Percentiles rank a stretch among this genome's conserved stretches.
Conservation (phyloP, 2,888 invertebrate genomes). For the Drosophila pseudotalamancana region DNA sequence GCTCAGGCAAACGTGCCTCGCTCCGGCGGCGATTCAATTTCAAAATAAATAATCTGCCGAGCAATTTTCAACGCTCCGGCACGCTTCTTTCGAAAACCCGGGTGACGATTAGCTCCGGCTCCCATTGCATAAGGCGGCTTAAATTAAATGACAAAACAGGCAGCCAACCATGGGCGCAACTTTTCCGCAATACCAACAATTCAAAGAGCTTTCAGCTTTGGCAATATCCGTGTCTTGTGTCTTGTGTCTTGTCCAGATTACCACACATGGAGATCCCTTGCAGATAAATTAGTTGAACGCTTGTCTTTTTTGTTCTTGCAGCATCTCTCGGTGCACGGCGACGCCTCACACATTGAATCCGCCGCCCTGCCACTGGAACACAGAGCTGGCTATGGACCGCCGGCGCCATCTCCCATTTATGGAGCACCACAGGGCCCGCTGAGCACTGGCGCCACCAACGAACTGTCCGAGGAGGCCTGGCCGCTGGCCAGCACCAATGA, state of each 20-base stretch:
- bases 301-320: conserved; percentile 82
- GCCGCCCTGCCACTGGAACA: conserved; percentile 92
- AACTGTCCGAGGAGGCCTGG: conserved; percentile 92
- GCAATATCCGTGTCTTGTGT: conserved; percentile 12
- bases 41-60: conserved; percentile 56
- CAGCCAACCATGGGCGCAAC: conserved; percentile 35
- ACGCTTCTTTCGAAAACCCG: conserved; percentile 52
- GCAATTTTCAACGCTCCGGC: conserved; percentile 75
- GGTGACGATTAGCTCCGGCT: conserved; percentile 8
- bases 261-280: too few species aligned
- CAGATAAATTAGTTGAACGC: background rate
- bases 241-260: background rate
- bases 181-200: conserved; percentile 66
- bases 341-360: conserved; percentile 91
- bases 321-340: conserved; percentile 88
- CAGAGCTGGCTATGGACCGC: conserved; percentile 90
- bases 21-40: conserved; percentile 73
- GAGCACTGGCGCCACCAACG: conserved; percentile 84
- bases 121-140: conserved; percentile 58
- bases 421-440: conserved; percentile 83
- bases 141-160: conserved; percentile 55
- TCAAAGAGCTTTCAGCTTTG: background rate
- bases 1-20: conserved; percentile 56
- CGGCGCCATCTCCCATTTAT: conserved; percentile 85
- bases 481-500: conserved; percentile 92